Percentiles rank a stretch among this genome's conserved stretches.
These are phyloP conservation scores for Peromyscus polionotus DNA, from an alignment of 2,113 vertebrate species.

Conservation along the genomic window DNA sequence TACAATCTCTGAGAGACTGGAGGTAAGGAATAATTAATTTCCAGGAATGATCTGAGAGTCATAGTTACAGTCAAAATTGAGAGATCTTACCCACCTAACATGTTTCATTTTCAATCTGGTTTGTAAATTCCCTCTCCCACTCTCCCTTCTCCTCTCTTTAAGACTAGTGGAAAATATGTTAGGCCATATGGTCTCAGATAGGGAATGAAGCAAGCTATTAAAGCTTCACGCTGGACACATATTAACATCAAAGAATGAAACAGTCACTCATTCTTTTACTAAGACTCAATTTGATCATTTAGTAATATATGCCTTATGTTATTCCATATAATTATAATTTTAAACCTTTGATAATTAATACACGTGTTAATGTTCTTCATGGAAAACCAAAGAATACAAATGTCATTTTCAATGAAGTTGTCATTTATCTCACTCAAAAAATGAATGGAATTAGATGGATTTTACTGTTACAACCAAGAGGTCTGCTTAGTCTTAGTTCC, in stretches of 20 bases:
- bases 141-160: slow-evolving; percentile 58
- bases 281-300: slow-evolving; percentile 68
- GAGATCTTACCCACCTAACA: slow-evolving; percentile 26
- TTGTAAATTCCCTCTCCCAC: not conserved
- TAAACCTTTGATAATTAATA: slow-evolving; percentile 66
- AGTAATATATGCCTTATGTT: slow-evolving; percentile 70
- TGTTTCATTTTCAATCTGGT: slow-evolving; percentile 36
- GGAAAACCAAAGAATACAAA: slow-evolving; percentile 63
- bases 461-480: slow-evolving; percentile 31
- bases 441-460: slow-evolving; percentile 63
- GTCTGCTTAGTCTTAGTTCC: not conserved
- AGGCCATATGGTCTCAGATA: slow-evolving; percentile 74
- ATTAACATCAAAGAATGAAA: slow-evolving; percentile 71
- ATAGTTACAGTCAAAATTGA: not conserved
- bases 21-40: not conserved
- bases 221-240: slow-evolving; percentile 69
- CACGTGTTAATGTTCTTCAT: slow-evolving; percentile 67
- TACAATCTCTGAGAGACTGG: slow-evolving; percentile 26
- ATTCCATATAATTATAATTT: slow-evolving; percentile 67
- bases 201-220: slow-evolving; percentile 69
- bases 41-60: slow-evolving; percentile 40
- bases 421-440: slow-evolving; percentile 49
- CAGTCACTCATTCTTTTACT: slow-evolving; percentile 64
- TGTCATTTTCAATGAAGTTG: slow-evolving; percentile 61
- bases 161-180: slow-evolving; percentile 68